These are phyloP conservation scores for Steinernema hermaphroditum DNA, from an alignment of 2,888 invertebrate species.

Conservation along the genomic window DNA sequence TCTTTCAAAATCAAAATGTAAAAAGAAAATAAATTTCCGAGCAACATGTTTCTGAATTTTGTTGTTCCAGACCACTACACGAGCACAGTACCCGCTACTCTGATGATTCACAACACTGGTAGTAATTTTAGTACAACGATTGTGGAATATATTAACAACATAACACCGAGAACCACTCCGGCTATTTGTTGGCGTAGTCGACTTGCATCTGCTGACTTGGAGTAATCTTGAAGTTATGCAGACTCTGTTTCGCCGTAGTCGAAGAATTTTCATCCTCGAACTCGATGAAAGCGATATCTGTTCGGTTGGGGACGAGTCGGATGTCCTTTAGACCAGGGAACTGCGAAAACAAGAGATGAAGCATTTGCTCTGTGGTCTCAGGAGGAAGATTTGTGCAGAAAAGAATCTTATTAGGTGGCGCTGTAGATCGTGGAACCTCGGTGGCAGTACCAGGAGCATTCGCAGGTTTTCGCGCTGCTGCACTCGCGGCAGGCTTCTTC, in stretches of 20 bases:
- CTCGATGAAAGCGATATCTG: conserved; percentile 98
- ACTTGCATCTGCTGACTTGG: conserved; percentile 99
- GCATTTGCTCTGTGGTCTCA: conserved; percentile 98
- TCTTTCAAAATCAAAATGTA: conserved; percentile 18
- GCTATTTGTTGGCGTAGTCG: conserved; percentile 96
- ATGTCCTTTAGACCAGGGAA: conserved; percentile 99
- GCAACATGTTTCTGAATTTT: too few species aligned
- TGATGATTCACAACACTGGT: too few species aligned
- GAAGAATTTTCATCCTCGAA: conserved; percentile 93
- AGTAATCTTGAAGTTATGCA: conserved; percentile 93
- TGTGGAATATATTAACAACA: too few species aligned
- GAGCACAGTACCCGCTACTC: too few species aligned
- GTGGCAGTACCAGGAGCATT: background rate
- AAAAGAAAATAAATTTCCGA: background rate
- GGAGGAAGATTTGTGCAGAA: conserved; percentile 98
- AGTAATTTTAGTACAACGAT: too few species aligned
- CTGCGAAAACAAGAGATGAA: conserved; percentile 96
- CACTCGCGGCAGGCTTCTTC: background rate
- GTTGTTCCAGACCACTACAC: too few species aligned
- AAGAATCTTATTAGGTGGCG: conserved; percentile 97
- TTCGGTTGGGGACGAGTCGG: conserved; percentile 92
- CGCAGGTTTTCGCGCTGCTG: background rate
- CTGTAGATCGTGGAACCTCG: too few species aligned
- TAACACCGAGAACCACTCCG: too few species aligned
- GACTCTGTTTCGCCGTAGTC: conserved; percentile 89